Percentiles rank a stretch among this genome's conserved stretches.
phyloP scores from a whole-genome alignment of 2,888 invertebrate species.

The Temnothorax rugatulus region DNA sequence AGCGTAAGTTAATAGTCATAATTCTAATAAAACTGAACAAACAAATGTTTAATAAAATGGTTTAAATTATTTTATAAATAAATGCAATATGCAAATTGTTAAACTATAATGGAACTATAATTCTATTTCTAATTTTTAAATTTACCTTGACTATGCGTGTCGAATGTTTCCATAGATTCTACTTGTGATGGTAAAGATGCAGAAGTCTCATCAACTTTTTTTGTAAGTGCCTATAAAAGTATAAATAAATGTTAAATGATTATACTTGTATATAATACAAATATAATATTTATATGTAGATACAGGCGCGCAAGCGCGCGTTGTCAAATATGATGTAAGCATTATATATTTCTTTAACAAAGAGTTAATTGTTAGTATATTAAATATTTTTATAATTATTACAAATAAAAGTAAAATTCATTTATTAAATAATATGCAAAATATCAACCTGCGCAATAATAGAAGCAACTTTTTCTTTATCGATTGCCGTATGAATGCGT shows the following conservation, averaged over 20 bases:
- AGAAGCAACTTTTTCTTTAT: slow-evolving; percentile 91
- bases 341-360: not conserved
- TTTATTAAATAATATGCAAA: slow-evolving; percentile 19
- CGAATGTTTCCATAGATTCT: slow-evolving; percentile 82
- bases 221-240: slow-evolving; percentile 80
- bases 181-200: slow-evolving; percentile 72
- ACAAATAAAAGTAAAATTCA: slow-evolving; percentile 11
- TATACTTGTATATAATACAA: not conserved
- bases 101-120: not conserved
- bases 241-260: slow-evolving; percentile 46
- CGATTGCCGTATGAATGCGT: slow-evolving; percentile 91
- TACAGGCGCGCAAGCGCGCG: no score
- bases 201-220: slow-evolving; percentile 82
- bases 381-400: slow-evolving; percentile 18
- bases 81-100: not conserved
- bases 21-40: not conserved
- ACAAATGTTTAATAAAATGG: not conserved
- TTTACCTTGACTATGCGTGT: slow-evolving; percentile 83
- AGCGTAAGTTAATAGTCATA: not conserved
- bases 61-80: not conserved
- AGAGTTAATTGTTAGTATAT: not conserved
- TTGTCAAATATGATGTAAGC: not conserved
- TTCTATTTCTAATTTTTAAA: not conserved
- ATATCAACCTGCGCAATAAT: slow-evolving; percentile 90
- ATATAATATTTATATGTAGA: no score